Base-by-base conservation (phyloP, 2,888 invertebrate genomes). In the Iphiclides podalirius region DNA sequence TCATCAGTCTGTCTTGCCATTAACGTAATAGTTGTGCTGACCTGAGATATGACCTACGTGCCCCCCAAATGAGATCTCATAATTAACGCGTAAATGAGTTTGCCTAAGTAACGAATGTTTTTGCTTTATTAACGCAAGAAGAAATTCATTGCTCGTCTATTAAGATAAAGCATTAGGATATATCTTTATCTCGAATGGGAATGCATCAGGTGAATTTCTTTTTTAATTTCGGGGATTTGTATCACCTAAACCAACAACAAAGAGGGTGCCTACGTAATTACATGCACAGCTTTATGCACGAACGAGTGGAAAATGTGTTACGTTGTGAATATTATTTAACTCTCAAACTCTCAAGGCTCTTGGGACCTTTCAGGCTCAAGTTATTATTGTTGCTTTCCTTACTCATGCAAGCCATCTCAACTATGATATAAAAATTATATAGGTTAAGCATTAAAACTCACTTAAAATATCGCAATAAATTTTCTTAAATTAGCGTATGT, bases 21-120 rank as follows among this genome's bases (percentile, higher is more conserved):
- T 58, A 59, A 52, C 23, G 47, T 59, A 66, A 66, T 65, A 64
- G 60, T 58, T 53, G 51, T 46, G 56, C 55, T 55, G 57, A 53
- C 66, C 63, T 64, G 65, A 68, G 59, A 57, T 58, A 67, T 66
- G 62, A 59, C 63, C 64, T 47, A 52, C 57, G 52, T 57, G 54
- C 53, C 47, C 33, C 16, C 39, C 20, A 43, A 52, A 47, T 44
- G 50, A 45, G 51, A 57, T 49, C 51, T 36, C 47, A 43, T 54
- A 52, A 57, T 54, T 52, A 54, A 43, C 36, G 15, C 45, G 36
- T 44, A 39, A 50, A 44, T 50, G 43, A 44, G 49, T 50, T 47
- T 47, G 51, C 20, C 40, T 43, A 7, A 36, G 34, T 43, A 11
- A 50, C 45, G 46, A 50, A 50, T 46, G 31, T 15, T 40, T 39